Base-by-base conservation (phyloP, 2,888 invertebrate species). In the Campopleginae sp. region DNA sequence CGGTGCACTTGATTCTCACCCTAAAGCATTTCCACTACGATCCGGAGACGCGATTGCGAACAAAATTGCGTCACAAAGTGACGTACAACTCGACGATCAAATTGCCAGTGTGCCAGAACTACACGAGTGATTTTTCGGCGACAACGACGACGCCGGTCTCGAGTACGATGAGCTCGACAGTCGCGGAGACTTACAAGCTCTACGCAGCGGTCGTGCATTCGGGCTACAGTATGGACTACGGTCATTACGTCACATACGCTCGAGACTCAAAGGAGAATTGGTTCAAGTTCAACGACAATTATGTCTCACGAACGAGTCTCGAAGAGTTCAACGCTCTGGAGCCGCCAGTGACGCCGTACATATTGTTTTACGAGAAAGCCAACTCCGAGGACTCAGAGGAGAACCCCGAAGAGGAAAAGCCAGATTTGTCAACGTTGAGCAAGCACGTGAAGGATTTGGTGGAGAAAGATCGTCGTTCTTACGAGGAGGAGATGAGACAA, bases 171-270 rank as follows among this genome's bases (percentile, higher is more conserved):
- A 88, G 85, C 1, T 88, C 86, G 48, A 85, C 82, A 2, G 88
- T 86, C 23, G 78, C 86, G 27, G 95, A 95, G 81, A 94, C 95
- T 23, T 98, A 97, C 92, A 95, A 95, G 51, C 94, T 98, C 46
- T 97, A 97, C 91, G 97, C 97, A 0, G 97, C 97, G 0, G 97
- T 98, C 0, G 96, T 98, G 0, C 98, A 98, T 93, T 96, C 96
- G 0, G 98, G 98, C 1, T 95, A 96, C 31, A 97, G 96, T 74
- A 96, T 97, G 87, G 97, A 98, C 91, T 97, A 97, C 0, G 98
- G 98, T 0, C 98, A 98, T 92, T 98, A 98, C 92, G 98, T 97
- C 92, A 97, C 98, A 0, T 96, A 97, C 83, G 97, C 97, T 0
- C 95, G 96, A 48, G 97, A 97, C 91, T 94, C 93, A 23, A 94